Base-by-base conservation (phyloP, 2,113 vertebrate species). In the Tragelaphus buxtoni region DNA sequence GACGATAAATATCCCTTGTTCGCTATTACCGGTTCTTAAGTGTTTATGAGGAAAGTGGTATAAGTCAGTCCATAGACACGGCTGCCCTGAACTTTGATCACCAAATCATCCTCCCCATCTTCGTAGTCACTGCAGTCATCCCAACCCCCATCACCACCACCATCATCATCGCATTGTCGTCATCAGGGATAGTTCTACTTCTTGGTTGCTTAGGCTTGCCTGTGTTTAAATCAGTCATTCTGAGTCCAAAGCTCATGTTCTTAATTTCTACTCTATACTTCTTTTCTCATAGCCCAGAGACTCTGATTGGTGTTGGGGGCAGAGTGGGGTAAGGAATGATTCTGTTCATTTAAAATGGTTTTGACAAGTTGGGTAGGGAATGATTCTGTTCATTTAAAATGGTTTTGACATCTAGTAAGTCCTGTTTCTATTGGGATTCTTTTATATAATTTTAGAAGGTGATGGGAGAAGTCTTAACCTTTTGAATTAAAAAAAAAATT, bases 281-380 rank as follows among this genome's bases (percentile, higher is more conserved):
- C 30, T 30, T 79, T 35, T 86, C 55, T 93, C 28, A 39, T 39
- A n/a, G 35, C 22, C 4, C 39, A 81, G 80, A 60, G 49, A 84
- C 20, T 30, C 24, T 22, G 3, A n/a, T 28, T 26, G 82, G 22
- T 5, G 0, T 42, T 45, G 39, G 28, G 45, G 18, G n/a, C 18
- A 69, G 65, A 69, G 65, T 3, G 9, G n/a, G 47, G 51, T 17
- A 87, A 30, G 39, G 16, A 49, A 72, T 80, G 17, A 2, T 49
- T 24, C 30, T 90, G 6, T 56, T 28, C 2, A 24, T 95, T 95
- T 53, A 61, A 91, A 77, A 85, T 94, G 58, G n/a, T 79, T 49
- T 90, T 39, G 6, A 5, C 47, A 47, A 42, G 42, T 42, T 42
- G n/a, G 47, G 51, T 17, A 87, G n/a, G n/a, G 16, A 49, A 72